These are phyloP conservation scores for Mastigias papua DNA, from an alignment of 30 jellyfish, hydroid and myxozoan species.

Conservation along the genomic window DNA sequence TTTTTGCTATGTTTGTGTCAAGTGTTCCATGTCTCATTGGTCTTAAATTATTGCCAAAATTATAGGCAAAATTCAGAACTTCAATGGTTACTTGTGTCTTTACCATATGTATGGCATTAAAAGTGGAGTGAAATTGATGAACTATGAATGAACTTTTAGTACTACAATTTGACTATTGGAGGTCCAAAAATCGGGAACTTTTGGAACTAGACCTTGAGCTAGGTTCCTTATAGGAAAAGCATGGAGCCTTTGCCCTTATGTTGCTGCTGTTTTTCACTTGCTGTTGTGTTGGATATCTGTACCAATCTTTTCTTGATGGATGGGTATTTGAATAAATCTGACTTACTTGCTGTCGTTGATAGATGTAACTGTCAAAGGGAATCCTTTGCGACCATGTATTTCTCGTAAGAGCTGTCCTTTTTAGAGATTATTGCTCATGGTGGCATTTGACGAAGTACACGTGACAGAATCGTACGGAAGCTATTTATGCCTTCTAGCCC, in stretches of 20 bases:
- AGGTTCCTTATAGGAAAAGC: neutral
- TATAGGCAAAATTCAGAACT: neutral
- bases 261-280: too few species aligned
- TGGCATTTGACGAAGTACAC: too few species aligned
- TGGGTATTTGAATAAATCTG: too few species aligned
- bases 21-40: neutral
- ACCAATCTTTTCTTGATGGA: too few species aligned
- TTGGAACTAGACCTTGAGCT: neutral
- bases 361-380: too few species aligned
- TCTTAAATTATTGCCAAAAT: neutral
- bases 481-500: too few species aligned
- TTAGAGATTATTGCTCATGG: too few species aligned
- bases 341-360: too few species aligned
- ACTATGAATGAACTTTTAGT: neutral
- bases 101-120: neutral
- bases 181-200: neutral
- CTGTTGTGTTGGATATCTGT: too few species aligned
- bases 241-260: neutral
- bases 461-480: too few species aligned
- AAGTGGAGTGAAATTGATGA: neutral
- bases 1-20: neutral
- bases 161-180: neutral
- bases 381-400: too few species aligned
- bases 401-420: too few species aligned
- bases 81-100: neutral